Percentiles rank a stretch among this genome's conserved stretches.
Conservation (phyloP, 2,113 vertebrate genomes). For the Coracopsis vasa region DNA sequence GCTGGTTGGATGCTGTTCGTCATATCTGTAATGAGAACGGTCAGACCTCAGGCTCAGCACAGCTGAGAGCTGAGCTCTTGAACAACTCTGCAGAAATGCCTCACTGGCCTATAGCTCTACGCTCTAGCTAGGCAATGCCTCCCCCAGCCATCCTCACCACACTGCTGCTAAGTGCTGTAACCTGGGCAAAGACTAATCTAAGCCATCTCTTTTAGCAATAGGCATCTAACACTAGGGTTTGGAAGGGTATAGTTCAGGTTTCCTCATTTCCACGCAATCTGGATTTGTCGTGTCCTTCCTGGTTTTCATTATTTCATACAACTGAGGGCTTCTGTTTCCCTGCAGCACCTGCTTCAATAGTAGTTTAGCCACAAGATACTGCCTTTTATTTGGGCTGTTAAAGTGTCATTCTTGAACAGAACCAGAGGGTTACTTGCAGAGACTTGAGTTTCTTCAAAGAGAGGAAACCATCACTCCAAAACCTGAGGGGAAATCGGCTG, state of each 20-base stretch:
- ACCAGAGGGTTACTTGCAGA: not conserved
- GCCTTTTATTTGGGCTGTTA: not conserved
- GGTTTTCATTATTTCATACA: not conserved
- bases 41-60: not conserved
- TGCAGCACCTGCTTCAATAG: not conserved
- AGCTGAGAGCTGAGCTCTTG: not conserved
- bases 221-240: not conserved
- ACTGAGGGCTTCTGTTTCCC: not conserved
- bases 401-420: not conserved
- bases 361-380: not conserved
- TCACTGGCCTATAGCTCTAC: not conserved
- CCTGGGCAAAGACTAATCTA: not conserved
- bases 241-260: not conserved
- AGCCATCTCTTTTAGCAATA: not conserved
- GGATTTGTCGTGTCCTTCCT: not conserved
- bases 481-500: not conserved
- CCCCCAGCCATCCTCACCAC: not conserved
- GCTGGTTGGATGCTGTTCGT: not conserved
- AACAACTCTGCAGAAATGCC: not conserved
- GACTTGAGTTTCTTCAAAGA: not conserved
- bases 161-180: not conserved
- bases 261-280: not conserved
- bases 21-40: not conserved
- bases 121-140: not conserved
- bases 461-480: not conserved